Conservation (phyloP, 2,888 invertebrate genomes). For the Temnothorax ravouxi region DNA sequence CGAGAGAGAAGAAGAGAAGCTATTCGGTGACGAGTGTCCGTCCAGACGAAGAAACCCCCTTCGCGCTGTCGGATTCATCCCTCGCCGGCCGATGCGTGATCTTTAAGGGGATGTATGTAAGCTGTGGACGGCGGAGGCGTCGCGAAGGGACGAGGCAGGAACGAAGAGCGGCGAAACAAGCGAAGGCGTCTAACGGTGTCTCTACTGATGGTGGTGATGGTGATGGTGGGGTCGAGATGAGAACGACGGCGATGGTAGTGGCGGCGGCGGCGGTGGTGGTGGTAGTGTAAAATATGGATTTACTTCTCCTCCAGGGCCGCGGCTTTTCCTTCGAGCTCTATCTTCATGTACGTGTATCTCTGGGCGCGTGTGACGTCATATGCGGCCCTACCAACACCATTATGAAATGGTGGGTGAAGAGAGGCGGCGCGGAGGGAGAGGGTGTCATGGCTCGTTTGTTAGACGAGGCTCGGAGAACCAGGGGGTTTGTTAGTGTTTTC, state of each 20-base stretch:
- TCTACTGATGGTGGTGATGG: constrained; percentile 69
- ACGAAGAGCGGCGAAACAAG: constrained; percentile 79
- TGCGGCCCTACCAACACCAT: constrained; percentile 80
- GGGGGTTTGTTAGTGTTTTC: constrained; percentile 82
- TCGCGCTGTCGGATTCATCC: constrained; percentile 65
- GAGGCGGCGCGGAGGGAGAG: constrained; percentile 58
- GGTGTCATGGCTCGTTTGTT: constrained; percentile 84
- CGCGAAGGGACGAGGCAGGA: constrained; percentile 65
- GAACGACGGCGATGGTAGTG: constrained; percentile 56
- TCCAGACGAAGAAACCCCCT: constrained; percentile 71
- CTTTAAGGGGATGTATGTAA: constrained; percentile 79
- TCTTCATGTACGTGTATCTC: constrained; percentile 69
- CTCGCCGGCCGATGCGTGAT: constrained; percentile 71
- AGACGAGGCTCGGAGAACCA: constrained; percentile 77
- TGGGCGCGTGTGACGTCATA: constrained; percentile 80
- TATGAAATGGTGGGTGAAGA: constrained; percentile 71
- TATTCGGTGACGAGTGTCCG: constrained; percentile 68
- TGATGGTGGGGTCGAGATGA: constrained; percentile 71
- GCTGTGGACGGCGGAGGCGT: constrained; percentile 71
- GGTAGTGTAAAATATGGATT: constrained; percentile 86
- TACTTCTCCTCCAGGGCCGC: constrained; percentile 84
- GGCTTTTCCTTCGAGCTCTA: constrained; percentile 81
- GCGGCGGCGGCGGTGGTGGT: constrained; percentile 71
- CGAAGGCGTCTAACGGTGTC: constrained; percentile 76
- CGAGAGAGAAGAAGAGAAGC: constrained; percentile 54